Conservation (phyloP, 2,797 vertebrate species). For the Typhlichthys eigenmanni region DNA sequence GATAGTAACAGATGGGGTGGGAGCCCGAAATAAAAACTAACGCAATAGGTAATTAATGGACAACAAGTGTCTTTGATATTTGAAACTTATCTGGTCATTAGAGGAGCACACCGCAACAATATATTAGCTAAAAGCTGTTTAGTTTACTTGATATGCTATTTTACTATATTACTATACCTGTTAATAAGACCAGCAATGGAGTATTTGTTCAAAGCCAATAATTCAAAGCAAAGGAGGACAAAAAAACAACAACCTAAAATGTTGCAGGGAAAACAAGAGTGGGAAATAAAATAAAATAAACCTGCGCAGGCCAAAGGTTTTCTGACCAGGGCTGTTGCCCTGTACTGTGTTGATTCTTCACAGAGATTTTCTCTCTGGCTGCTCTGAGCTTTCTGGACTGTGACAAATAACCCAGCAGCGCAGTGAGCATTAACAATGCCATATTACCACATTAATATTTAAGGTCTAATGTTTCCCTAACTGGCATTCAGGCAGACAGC, state of each 20-base stretch:
- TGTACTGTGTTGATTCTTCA: constrained; percentile 15
- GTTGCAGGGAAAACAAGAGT: not conserved
- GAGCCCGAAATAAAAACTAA: not conserved
- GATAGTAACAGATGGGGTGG: not conserved
- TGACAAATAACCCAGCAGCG: constrained; percentile 74
- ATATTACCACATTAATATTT: constrained; percentile 83
- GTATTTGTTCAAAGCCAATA: no score
- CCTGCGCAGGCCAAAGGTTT: not conserved
- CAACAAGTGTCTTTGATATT: no score
- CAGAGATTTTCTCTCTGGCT: constrained; percentile 45
- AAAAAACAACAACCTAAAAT: not conserved
- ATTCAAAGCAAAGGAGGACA: no score
- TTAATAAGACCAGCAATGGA: no score
- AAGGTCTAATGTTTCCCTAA: constrained; percentile 78
- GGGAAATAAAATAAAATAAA: not conserved
- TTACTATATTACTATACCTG: no score
- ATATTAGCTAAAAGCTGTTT: no score
- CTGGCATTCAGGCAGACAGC: constrained; percentile 69
- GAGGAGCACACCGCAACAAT: no score
- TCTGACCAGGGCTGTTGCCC: constrained; percentile 11
- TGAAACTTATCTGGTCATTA: no score
- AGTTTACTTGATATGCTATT: no score
- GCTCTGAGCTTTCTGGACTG: constrained; percentile 68
- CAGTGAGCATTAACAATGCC: constrained; percentile 77
- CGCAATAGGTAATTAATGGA: no score